Base-by-base conservation (phyloP, 2,888 invertebrate genomes). In the Cheilosia grossa region DNA sequence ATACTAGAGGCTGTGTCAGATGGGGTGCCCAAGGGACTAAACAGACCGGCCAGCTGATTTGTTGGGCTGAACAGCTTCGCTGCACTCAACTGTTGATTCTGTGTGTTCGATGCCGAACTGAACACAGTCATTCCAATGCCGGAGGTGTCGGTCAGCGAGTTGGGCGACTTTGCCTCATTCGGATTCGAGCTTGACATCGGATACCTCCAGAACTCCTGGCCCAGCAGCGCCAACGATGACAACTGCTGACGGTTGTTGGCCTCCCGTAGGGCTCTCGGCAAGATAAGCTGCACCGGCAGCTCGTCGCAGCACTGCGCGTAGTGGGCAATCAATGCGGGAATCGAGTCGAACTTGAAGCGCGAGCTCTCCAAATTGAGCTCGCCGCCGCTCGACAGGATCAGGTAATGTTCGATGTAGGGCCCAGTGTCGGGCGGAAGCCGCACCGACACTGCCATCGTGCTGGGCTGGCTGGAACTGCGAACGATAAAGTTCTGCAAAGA, bases 301-400 rank as follows among this genome's bases (percentile, higher is more conserved):
- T 98, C 98, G 92, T 98, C 98, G 93, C 97, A 98, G 92, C 97
- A 97, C 91, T 97, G 96, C 67, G 97, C 97, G 92, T 98, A 99
- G 93, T 98, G 97, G 69, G 97, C 97, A 88, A 99, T 97, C 88
- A 99, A 94, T 87, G 96, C 95, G 49, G 98, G 98, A 92, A 98
- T 97, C 89, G 97, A 97, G 91, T 96, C 96, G 92, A 99, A 99
- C 90, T 96, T 95, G 92, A 98, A 97, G 90, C 97, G 96, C 42
- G 98, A 98, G 79, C 98, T 98, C 92, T 99, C 98, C 88, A 99
- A 94, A 67, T 97, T 96, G 86, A 98, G 94, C 88, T 96, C 95
- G 67, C 96, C 96, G 51, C 94, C 94, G 61, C 95, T 94, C 17
- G 97, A 96, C 92, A 98, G 98, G 88, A 99, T 97, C 89, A 99